Evolutionary conservation across 2,113 vertebrate species (phyloP).

Genomic region (Peromyscus maniculatus): DNA sequence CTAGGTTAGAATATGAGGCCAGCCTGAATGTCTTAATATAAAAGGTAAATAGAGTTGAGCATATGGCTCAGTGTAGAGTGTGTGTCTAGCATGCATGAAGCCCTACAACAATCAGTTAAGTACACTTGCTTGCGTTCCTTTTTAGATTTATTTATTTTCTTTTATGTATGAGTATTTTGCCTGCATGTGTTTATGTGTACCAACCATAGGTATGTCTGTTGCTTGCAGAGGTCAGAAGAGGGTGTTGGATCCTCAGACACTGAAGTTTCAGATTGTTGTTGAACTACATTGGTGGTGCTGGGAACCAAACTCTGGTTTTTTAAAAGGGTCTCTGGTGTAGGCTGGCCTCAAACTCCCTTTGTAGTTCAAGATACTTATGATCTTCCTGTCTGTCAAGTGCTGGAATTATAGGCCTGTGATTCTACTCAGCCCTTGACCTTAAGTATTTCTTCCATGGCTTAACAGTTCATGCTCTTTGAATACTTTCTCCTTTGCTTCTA

Average conservation of each 20-base stretch:
- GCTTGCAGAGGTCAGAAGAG: background rate
- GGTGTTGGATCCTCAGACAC: background rate
- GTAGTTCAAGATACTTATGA: background rate
- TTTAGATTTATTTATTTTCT: background rate
- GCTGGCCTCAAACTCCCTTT: background rate
- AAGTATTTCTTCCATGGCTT: slow-evolving; percentile 42
- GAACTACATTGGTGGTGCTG: background rate
- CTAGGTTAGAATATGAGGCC: background rate
- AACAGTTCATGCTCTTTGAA: slow-evolving; percentile 14
- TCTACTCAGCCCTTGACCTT: background rate
- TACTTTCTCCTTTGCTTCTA: slow-evolving; percentile 28
- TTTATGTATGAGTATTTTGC: background rate
- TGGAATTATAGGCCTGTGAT: background rate
- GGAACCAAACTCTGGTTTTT: background rate
- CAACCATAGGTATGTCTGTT: background rate
- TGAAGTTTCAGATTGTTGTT: background rate
- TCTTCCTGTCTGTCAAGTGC: background rate
- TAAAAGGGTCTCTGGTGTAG: too few relatives aligned
- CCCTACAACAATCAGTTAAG: background rate
- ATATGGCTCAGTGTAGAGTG: too few relatives aligned
- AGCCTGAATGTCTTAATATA: background rate
- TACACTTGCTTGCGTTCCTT: background rate
- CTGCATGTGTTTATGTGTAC: background rate
- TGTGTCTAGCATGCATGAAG: background rate
- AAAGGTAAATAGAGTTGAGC: background rate